phyloP scores from a whole-genome alignment of 2,113 vertebrate species.

The Cochlearius cochlearius region DNA sequence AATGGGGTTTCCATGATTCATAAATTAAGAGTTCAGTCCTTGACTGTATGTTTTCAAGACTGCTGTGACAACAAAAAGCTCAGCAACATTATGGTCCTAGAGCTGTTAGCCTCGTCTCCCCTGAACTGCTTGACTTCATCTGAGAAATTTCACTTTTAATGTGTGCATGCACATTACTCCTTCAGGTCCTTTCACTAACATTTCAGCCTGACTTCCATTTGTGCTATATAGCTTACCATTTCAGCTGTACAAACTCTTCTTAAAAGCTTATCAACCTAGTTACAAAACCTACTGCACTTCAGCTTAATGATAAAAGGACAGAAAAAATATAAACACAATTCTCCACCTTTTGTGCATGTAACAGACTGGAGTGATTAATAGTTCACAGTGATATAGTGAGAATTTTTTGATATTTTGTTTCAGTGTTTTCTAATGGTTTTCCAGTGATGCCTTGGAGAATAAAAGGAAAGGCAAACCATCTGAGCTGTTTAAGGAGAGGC shows the following conservation, averaged over 20 bases:
- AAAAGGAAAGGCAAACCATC: background rate
- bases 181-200: background rate
- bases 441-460: background rate
- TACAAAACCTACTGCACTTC: background rate
- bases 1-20: background rate
- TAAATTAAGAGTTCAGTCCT: background rate
- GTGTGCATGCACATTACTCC: background rate
- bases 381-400: accelerated
- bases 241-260: background rate
- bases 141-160: background rate
- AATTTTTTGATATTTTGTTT: background rate
- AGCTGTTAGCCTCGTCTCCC: background rate
- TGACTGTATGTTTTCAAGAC: background rate
- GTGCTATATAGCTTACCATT: background rate
- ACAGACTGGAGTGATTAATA: background rate
- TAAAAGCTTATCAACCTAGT: background rate
- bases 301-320: background rate
- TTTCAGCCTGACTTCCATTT: background rate
- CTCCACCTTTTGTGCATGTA: background rate
- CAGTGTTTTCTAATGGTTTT: background rate
- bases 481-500: background rate
- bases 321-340: background rate
- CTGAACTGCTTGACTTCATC: background rate
- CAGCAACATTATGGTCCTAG: background rate
- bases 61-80: background rate